Conservation (phyloP, 2,797 vertebrate genomes). For the Danio kyathit region DNA sequence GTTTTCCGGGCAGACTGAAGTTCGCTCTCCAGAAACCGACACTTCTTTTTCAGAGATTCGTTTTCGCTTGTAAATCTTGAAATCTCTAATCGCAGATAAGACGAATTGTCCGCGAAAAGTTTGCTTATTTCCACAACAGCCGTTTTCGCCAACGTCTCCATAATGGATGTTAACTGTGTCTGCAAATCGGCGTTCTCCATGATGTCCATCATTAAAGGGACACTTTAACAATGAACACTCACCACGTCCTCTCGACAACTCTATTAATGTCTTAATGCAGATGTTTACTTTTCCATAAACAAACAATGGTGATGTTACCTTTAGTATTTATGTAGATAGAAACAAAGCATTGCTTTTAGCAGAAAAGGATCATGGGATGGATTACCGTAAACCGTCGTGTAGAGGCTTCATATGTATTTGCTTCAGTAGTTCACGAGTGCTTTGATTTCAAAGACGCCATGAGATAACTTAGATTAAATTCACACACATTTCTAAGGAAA, state of each 20-base stretch:
- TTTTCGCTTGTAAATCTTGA: conserved; percentile 79
- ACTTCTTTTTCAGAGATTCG: conserved; percentile 79
- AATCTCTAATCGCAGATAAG: conserved; percentile 77
- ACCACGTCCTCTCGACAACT: no score
- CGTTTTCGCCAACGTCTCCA: conserved; percentile 79
- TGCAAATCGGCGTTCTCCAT: conserved; percentile 66
- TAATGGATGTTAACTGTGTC: conserved; percentile 73
- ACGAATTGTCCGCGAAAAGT: conserved; percentile 79
- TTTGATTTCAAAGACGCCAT: no score
- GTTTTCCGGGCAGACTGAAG: conserved; percentile 71
- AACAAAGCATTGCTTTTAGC: conserved; percentile 28
- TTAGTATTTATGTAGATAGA: neutral
- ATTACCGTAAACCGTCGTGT: conserved; percentile 27
- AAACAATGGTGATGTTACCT: conserved; percentile 2
- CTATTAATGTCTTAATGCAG: no score
- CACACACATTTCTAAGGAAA: no score
- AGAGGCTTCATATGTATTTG: neutral
- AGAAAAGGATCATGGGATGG: conserved; percentile 45
- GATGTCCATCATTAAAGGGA: neutral
- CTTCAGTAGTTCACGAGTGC: neutral
- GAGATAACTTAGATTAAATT: no score
- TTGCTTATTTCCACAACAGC: conserved; percentile 78
- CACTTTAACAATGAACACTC: neutral
- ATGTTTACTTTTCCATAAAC: neutral
- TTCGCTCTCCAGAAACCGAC: conserved; percentile 78